phyloP scores from a whole-genome alignment of 2,113 vertebrate genomes.

The Pimephales promelas region DNA sequence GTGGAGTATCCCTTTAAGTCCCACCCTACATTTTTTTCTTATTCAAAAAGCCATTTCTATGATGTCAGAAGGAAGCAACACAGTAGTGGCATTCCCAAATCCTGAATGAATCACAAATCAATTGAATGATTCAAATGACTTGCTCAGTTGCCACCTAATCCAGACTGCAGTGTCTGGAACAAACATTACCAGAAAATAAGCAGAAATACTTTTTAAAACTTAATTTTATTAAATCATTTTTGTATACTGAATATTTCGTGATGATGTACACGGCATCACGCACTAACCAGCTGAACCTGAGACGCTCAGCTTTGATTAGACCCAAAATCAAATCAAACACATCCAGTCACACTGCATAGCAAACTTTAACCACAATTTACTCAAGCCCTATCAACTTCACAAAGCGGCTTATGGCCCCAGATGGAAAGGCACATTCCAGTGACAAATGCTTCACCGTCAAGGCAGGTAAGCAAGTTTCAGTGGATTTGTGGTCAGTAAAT shows the following conservation, averaged over 20 bases:
- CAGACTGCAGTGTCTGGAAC: too few relatives aligned
- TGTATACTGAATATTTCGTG: neutral
- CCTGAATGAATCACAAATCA: neutral
- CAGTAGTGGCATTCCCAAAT: neutral
- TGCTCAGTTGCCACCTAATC: too few relatives aligned
- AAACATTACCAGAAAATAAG: neutral
- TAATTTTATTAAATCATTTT: neutral
- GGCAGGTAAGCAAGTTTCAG: neutral
- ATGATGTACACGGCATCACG: neutral
- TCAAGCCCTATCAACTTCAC: constrained; percentile 1
- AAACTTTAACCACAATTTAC: constrained; percentile 7
- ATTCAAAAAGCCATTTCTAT: too few relatives aligned
- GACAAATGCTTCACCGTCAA: neutral
- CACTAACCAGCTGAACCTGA: neutral
- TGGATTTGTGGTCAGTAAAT: constrained; percentile 23
- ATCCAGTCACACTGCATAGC: neutral
- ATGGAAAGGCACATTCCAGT: constrained; percentile 9
- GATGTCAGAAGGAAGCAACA: too few relatives aligned
- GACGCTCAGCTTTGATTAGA: neutral
- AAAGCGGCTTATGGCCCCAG: neutral
- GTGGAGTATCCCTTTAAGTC: too few relatives aligned
- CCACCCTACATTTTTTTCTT: too few relatives aligned
- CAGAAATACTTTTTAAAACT: neutral
- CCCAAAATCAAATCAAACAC: neutral
- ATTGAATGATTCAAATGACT: too few relatives aligned